Evolutionary conservation across 1,140 invertebrate species (phyloP).

Genomic region (Brachionus manjavacas): DNA sequence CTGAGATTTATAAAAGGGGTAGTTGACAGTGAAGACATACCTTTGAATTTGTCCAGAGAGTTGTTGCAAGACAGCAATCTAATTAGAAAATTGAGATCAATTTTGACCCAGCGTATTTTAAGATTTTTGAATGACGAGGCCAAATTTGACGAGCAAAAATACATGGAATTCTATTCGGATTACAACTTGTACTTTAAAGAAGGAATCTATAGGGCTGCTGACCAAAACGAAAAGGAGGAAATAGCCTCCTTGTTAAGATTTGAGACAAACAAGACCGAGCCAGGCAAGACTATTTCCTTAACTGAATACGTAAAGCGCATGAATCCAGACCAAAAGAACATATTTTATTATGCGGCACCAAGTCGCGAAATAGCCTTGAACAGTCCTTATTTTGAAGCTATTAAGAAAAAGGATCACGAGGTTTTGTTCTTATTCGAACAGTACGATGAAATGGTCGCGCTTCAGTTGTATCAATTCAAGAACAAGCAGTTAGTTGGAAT

Average conservation of each 20-base stretch:
- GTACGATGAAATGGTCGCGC: conserved; percentile 87
- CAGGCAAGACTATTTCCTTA: conserved; percentile 73
- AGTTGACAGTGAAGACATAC: conserved; percentile 95
- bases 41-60: conserved; percentile 89
- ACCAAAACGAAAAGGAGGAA: conserved; percentile 78
- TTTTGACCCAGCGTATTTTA: conserved; percentile 76
- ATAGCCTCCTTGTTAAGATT: conserved; percentile 83
- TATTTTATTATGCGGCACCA: conserved; percentile 88
- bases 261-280: conserved; percentile 74
- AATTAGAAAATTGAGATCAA: conserved; percentile 67
- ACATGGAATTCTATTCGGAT: conserved; percentile 79
- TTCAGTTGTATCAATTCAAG: conserved; percentile 79
- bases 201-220: conserved; percentile 77
- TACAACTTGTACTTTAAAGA: conserved; percentile 90
- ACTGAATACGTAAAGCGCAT: conserved; percentile 74
- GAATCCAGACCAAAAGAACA: conserved; percentile 72
- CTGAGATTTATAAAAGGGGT: conserved; percentile 88
- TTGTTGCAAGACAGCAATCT: conserved; percentile 85
- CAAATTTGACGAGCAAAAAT: conserved; percentile 75
- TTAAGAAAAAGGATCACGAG: conserved; percentile 75
- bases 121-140: conserved; percentile 79
- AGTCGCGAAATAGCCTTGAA: conserved; percentile 81
- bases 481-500: conserved; percentile 75
- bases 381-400: conserved; percentile 87
- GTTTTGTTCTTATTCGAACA: conserved; percentile 91